Evolutionary conservation across 1,140 invertebrate genomes (phyloP).

Genomic region (Euura saliciscinereae): DNA sequence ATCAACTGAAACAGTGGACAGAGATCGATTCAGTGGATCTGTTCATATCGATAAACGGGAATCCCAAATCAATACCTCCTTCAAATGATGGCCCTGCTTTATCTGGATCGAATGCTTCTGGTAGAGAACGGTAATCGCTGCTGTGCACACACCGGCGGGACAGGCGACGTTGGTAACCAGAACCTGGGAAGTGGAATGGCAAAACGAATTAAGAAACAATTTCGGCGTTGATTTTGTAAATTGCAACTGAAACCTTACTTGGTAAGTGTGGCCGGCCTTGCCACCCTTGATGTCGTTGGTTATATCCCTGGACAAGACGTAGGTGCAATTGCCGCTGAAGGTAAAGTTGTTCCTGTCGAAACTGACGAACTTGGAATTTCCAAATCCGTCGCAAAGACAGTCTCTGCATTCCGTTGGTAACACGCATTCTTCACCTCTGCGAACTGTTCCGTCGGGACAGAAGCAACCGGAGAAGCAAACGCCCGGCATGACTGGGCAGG

Average conservation of each 20-base stretch:
- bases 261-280: constrained; percentile 66
- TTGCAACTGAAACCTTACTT: constrained; percentile 50
- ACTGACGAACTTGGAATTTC: constrained; percentile 73
- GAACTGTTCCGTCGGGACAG: constrained; percentile 78
- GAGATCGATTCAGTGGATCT: constrained; percentile 32
- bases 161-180: constrained; percentile 70
- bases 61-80: background rate
- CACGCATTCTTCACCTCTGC: constrained; percentile 73
- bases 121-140: constrained; percentile 69
- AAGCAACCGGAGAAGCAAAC: constrained; percentile 83
- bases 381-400: constrained; percentile 76
- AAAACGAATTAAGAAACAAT: constrained; percentile 15
- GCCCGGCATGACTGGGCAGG: constrained; percentile 67
- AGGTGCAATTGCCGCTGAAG: constrained; percentile 80
- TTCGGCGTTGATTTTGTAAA: constrained; percentile 4
- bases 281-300: constrained; percentile 34
- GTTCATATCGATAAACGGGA: constrained; percentile 9
- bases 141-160: constrained; percentile 63
- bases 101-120: constrained; percentile 67
- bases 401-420: constrained; percentile 75
- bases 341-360: constrained; percentile 76
- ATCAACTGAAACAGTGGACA: constrained; percentile 23
- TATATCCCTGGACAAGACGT: constrained; percentile 72
- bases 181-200: constrained; percentile 52
- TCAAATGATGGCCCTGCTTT: constrained; percentile 39